Conservation (phyloP, 1,140 invertebrate genomes). For the Danaus melanippus region DNA sequence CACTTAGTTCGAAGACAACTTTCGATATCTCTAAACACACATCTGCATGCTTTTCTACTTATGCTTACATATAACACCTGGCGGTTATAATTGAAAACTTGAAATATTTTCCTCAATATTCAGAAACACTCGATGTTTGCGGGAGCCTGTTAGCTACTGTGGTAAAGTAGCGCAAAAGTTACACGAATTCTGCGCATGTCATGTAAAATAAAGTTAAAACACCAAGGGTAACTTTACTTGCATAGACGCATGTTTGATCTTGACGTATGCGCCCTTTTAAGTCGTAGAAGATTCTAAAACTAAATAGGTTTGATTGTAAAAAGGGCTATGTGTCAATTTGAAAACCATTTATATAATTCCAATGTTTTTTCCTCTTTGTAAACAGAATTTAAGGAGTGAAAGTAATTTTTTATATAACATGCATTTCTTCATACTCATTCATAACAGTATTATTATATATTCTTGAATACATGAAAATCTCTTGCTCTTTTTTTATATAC, state of each 20-base stretch:
- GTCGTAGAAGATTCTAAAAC: too few relatives aligned
- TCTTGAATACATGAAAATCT: too few relatives aligned
- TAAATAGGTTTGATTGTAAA: too few relatives aligned
- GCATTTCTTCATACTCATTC: too few relatives aligned
- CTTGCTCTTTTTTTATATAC: too few relatives aligned
- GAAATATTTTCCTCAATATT: conserved; percentile 25
- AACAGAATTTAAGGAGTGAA: too few relatives aligned
- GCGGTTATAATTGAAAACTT: conserved; percentile 35
- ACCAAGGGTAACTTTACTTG: conserved; percentile 22
- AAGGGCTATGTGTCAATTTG: too few relatives aligned
- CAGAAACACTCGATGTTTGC: conserved; percentile 31
- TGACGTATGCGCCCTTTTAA: too few relatives aligned
- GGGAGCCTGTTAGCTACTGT: conserved; percentile 37
- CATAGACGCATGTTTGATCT: conserved; percentile 3
- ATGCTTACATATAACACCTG: conserved; percentile 61
- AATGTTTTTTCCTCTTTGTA: too few relatives aligned
- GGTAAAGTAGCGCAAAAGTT: conserved; percentile 30
- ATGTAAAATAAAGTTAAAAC: conserved; percentile 30
- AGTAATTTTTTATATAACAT: too few relatives aligned
- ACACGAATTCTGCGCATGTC: conserved; percentile 36
- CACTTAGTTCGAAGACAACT: conserved; percentile 42
- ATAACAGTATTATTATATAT: too few relatives aligned
- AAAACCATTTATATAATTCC: too few relatives aligned
- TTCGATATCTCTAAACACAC: conserved; percentile 48
- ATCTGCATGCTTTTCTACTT: conserved; percentile 56